These are phyloP conservation scores for Siderastrea radians DNA, from an alignment of 92 coral and sea anemone species.

Conservation along the genomic window DNA sequence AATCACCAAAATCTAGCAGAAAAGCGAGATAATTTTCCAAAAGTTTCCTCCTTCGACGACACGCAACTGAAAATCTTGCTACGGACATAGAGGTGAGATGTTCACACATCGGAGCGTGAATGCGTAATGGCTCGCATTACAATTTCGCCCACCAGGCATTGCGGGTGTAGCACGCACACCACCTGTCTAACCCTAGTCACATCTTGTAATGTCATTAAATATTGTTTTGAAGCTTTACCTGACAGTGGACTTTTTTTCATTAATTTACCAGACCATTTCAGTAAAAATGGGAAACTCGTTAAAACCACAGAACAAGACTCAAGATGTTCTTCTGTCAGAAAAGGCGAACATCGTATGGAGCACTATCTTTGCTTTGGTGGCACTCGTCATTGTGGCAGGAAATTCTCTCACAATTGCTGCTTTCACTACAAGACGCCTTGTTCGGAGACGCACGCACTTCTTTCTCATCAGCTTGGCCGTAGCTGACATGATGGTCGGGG, in stretches of 20 bases:
- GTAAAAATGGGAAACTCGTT: constrained; percentile 11
- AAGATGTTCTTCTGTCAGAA: constrained; percentile 1
- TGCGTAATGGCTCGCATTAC: too few species aligned
- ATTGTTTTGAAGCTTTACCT: too few species aligned
- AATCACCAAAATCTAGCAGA: background rate
- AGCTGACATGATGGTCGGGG: constrained; percentile 72
- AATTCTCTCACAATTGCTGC: constrained; percentile 59
- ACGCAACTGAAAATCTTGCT: too few species aligned
- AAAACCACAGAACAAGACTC: constrained; percentile 12
- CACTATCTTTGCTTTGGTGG: constrained; percentile 51
- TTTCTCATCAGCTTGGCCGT: constrained; percentile 64
- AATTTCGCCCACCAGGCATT: too few species aligned
- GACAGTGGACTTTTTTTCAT: background rate
- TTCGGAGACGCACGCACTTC: constrained; percentile 51
- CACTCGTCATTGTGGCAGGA: constrained; percentile 58
- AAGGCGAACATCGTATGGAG: constrained; percentile 35
- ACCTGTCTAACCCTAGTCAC: too few species aligned
- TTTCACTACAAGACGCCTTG: constrained; percentile 51
- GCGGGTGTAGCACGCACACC: too few species aligned
- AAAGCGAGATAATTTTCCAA: too few species aligned
- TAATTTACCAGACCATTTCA: background rate
- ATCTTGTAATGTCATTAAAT: too few species aligned
- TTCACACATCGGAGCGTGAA: too few species aligned
- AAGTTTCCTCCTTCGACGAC: too few species aligned
- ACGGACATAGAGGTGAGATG: too few species aligned